Evolutionary conservation across 2,797 vertebrate species (phyloP), one percentile per base, ranked within the genome.

Genomic region (Ctenopoma kingsleyae): DNA sequence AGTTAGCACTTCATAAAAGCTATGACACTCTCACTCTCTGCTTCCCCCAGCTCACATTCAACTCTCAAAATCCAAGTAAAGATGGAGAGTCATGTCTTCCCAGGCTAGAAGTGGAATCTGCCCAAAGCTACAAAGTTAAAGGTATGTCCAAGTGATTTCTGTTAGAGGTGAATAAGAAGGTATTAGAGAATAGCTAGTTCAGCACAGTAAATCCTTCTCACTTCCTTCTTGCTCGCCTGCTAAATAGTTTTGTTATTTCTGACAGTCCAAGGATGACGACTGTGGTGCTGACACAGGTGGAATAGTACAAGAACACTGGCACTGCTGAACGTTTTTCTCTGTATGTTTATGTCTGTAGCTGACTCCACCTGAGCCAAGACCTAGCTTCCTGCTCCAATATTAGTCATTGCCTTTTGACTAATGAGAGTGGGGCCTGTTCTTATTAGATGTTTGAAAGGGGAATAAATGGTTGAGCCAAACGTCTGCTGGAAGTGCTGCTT

Each of bases 1-100:
- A 87, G 69, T 94, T 89, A 90, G 83, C 89, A 90, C 90, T 81
- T 91, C 87, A 89, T 90, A 90, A 91, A 91, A 86, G 56, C 55
- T 20, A 35, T 70, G 76, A 82, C 71, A 82, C 60, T 78, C 40
- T 59, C 48, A 58, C 58, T 57, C 47, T 53, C 43, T 6, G 25
- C 64, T 51, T 81, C 67, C 53, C 71, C 11, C 19, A 59, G 44
- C 65, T 60, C 68, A 76, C 70, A 76, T 32, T 79, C 49, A 32
- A 80, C 44, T 77, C 69, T 62, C 32, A 57, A 22, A 62, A 70
- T 74, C 7, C 27, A 41, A 27, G 7, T 71, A 58, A 71, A 78
- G 71, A 78, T 56, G 66, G 66, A 30, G 62, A 72, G 57, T 19
- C 57, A 15, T 72, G 63, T 74, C 82, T 82, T 84, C 62, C 72